Base-by-base conservation (phyloP, 1,140 invertebrate genomes). In the Drosophila varians region DNA sequence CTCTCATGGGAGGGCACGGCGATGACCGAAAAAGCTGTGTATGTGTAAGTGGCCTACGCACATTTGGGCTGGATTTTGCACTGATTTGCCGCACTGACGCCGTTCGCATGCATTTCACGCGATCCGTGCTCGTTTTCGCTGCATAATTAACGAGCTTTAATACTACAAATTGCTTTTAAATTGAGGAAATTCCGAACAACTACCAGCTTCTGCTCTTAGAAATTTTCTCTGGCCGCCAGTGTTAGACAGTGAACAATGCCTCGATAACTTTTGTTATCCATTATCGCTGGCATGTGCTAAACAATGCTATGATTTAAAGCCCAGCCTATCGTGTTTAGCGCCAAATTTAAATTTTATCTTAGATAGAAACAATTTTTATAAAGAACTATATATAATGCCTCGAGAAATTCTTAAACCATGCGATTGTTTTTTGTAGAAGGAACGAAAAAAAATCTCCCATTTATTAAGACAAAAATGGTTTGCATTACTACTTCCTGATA, bases 21-120 rank as follows among this genome's bases (percentile, higher is more conserved):
- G 80, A 62, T 86, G 80, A 84, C 80, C 80, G 80, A 84, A 86
- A 83, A 84, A 78, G 61, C 46, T 52, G 42, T 60, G 65, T 60
- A 47, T 76, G 61, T 79, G 75, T 56, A 57, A 69, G 70, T 62
- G 34, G 40, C 64, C 60, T 49, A 76, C 66, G 57, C 54, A 69
- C 51, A 76, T 73, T 73, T 31, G 45, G 11, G 42, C 36, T 75
- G 52, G 12, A 57, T 64, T 65, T 73, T 26, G 55, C 76, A 80
- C 60, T 76, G 36, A 55, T 80, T 80, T 86, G 56, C 62, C 36
- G 58, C 61, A 61, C 49, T 78, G 58, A 75, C 56, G 72, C 68
- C 43, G 62, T 69, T 76, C 43, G 75, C 66, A 75, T 76, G 72
- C 80, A 84, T 84, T 86, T 84, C 54, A 61, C 16, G 60, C 68